Base-by-base conservation (phyloP, 2,113 vertebrate species). In the Siphamia tubifer region DNA sequence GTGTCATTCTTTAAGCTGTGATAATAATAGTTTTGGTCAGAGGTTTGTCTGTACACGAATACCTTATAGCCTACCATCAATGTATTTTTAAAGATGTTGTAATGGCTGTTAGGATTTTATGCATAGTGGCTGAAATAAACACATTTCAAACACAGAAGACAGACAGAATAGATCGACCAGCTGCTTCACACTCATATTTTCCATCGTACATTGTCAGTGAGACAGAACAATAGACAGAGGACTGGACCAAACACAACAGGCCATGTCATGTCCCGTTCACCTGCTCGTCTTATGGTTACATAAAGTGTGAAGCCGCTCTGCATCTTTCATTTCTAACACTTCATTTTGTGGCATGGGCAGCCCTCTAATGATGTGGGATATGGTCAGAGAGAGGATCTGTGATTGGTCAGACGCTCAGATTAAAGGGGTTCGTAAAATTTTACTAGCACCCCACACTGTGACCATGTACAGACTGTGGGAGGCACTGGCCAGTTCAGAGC, bases 391-490 rank as follows among this genome's bases (percentile, higher is more conserved):
- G 10, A 23, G 13, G 35, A 17, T 11, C 12, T 36, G 38, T 28
- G 44, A 57, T 61, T 74, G 78, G 65, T 67, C 30, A 68, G 43
- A 65, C 6, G 23, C 51, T 54, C 28, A 35, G 62, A 76, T 79
- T 70, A 70, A 84, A 82, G 75, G 38, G 12, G 53, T 51, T 48
- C 11, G 0, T 82, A 49, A 87, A 87, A 70, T 34, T 74, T 80
- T 82, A 84, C 68, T 58, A 57, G 31, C 64, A 35, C 65, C 78
- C 48, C 65, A 71, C 68, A 65, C 24, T 74, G 66, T 74, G 65
- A 77, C 81, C 69, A 69, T 60, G 51, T 52, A 31, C 81, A 87
- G 81, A 87, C 81, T 63, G 78, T 72, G 81, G 78, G 45, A 43
- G 3, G 11, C 39, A 52, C 0, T 48, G 4, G 67, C 30, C 16